Base-by-base conservation (phyloP, 2,797 vertebrate species). In the Ctenopoma kingsleyae region DNA sequence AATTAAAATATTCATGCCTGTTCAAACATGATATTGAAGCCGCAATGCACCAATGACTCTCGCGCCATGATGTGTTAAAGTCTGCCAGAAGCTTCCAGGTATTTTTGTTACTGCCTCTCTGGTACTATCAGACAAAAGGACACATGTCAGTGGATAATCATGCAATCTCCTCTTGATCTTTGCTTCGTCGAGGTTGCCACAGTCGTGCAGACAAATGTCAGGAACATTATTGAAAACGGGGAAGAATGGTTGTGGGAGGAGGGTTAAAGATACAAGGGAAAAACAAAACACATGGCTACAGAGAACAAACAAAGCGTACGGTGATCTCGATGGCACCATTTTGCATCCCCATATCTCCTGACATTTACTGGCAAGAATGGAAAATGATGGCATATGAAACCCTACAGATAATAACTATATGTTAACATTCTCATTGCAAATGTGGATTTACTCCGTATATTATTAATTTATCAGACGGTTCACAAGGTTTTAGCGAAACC, bases 201-300 rank as follows among this genome's bases (percentile, higher is more conserved):
- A 63, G 44, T 74, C 62, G 67, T 69, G 79, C 54, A 23, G 75
- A 82, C 86, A 90, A 87, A 87, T 84, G 84, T 80, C 82, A 82
- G 78, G 27, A 75, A 36, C 61, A 62, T 80, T 82, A 78, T 43
- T 68, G 78, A 44, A 67, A 63, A 67, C 54, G 48, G 70, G 53
- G 76, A 83, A 65, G 69, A 27, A 64, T 58, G 76, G 59, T 57
- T 50, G 63, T 50, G 68, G 70, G 78, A 54, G 8, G 47, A 67
- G 60, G 81, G 78, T 84, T 77, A 77, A 82, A 78, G 70, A 70
- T 61, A 77, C 74, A 41, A 46, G 19, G 19, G 30, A 52, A 55
- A 69, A 81, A 78, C 35, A 75, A 81, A 83, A 74, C 48, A 48
- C 15, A n/a, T 5, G 19, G 47, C 27, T 53, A 10, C 13, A 7